Base-by-base conservation (phyloP, 1,140 invertebrate genomes). In the Physella acuta region DNA sequence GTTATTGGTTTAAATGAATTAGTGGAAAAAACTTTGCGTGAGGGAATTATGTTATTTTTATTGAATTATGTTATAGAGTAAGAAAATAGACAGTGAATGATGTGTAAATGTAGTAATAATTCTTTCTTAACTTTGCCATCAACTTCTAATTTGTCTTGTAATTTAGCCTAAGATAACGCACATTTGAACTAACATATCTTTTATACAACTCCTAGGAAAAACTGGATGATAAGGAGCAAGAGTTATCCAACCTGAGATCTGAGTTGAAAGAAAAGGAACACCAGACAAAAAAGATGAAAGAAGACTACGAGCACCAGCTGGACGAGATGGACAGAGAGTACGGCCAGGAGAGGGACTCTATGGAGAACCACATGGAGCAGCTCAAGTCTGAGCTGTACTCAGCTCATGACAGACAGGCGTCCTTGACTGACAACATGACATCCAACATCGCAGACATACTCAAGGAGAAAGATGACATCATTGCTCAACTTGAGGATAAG, bases 401-500 rank as follows among this genome's bases (percentile, higher is more conserved):
- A 16, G 75, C 73, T 24, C 74, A 75, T 67, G 75, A 79, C 53
- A 71, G 72, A 53, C 75, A 79, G 67, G 69, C 71, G 2, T 72
- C 60, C 30, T 75, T 81, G 69, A 72, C 76, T 28, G 77, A 81
- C 61, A 75, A 77, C 36, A 64, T 81, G 36, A 76, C 76, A 17
- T 76, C 71, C 65, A 74, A 80, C 72, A 76, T 82, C 58, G 75
- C 79, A 26, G 76, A 77, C 37, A 72, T 83, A 58, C 36, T 81
- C 24, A 59, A 65, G 24, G 80, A 81, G 62, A 81, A 81, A 34
- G 77, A 83, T 75, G 80, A 79, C 36, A 79, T 78, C 17, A 81
- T 83, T 58, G 68, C 78, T 1, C 79, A 84, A 63, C 70, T 83
- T 31, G 80, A 84, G 56, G 81, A 82, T 59, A 81, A 81, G 73